These are phyloP conservation scores for Dasypogon diadema DNA, from an alignment of 2,888 invertebrate genomes.

Conservation along the genomic window DNA sequence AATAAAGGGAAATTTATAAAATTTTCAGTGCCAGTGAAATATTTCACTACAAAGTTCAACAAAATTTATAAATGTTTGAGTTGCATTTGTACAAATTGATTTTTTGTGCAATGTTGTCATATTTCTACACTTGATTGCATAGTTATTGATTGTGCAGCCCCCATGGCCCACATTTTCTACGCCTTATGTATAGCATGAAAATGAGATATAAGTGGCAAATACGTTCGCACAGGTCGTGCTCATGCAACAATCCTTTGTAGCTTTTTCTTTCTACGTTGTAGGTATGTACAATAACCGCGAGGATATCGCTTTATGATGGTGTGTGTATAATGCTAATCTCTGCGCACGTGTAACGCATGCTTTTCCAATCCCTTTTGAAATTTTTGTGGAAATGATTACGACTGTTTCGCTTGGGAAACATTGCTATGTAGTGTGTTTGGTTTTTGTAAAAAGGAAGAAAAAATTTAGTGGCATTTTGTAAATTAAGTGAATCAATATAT, in stretches of 20 bases:
- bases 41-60: constrained; percentile 11
- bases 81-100: constrained; percentile 26
- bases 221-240: constrained; percentile 47
- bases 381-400: background rate
- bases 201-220: constrained; percentile 41
- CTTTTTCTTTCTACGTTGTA: constrained; percentile 24
- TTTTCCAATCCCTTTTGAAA: constrained; percentile 6
- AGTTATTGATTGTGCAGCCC: constrained; percentile 54
- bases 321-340: constrained; percentile 39
- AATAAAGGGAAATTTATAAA: background rate
- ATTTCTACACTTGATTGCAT: constrained; percentile 50
- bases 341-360: constrained; percentile 50
- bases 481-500: no score
- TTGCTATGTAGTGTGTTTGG: background rate
- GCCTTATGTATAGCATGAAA: constrained; percentile 43
- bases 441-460: no score
- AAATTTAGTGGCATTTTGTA: no score
- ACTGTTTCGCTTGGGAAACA: background rate
- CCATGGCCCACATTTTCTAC: constrained; percentile 53
- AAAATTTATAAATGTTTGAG: constrained; percentile 23
- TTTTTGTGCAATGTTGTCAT: constrained; percentile 50
- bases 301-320: constrained; percentile 30
- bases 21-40: constrained; percentile 25
- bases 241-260: constrained; percentile 49
- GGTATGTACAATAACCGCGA: constrained; percentile 16